Evolutionary conservation across 2,888 invertebrate genomes (phyloP).

Genomic region (Trachelus stipa): DNA sequence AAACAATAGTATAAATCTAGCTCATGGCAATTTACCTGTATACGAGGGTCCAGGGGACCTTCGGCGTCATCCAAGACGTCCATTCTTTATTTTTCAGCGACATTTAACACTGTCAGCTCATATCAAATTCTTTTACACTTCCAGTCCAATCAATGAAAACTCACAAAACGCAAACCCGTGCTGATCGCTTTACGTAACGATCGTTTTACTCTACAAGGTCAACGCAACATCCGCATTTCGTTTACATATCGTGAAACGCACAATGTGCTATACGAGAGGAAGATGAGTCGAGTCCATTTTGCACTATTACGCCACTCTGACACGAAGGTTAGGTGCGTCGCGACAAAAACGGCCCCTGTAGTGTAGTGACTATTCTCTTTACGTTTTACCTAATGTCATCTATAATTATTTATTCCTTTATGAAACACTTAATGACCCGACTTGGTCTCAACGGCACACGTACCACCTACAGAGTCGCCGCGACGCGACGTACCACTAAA

Average conservation of each 20-base stretch:
- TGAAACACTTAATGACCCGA: background rate
- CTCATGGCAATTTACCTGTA: slow-evolving; percentile 61
- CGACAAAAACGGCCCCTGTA: background rate
- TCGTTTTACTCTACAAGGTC: slow-evolving; percentile 1
- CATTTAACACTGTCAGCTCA: slow-evolving; percentile 53
- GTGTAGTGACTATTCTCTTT: background rate
- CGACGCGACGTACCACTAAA: background rate
- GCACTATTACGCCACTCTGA: slow-evolving; percentile 5
- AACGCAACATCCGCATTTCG: background rate
- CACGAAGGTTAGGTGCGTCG: background rate
- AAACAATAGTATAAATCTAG: background rate
- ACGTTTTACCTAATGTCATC: background rate
- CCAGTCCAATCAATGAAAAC: background rate
- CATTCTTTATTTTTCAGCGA: slow-evolving; percentile 53
- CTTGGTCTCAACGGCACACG: background rate
- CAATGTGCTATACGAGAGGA: slow-evolving; percentile 20
- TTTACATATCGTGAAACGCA: background rate
- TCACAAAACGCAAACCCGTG: background rate
- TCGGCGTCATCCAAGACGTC: slow-evolving; percentile 64
- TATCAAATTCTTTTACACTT: slow-evolving; percentile 18
- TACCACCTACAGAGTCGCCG: background rate
- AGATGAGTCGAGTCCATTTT: slow-evolving; percentile 50
- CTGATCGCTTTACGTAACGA: slow-evolving; percentile 5
- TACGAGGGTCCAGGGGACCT: slow-evolving; percentile 68
- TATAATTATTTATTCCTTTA: background rate